Evolutionary conservation across 2,888 invertebrate genomes (phyloP).

Genomic region (Xestia sexstrigata): DNA sequence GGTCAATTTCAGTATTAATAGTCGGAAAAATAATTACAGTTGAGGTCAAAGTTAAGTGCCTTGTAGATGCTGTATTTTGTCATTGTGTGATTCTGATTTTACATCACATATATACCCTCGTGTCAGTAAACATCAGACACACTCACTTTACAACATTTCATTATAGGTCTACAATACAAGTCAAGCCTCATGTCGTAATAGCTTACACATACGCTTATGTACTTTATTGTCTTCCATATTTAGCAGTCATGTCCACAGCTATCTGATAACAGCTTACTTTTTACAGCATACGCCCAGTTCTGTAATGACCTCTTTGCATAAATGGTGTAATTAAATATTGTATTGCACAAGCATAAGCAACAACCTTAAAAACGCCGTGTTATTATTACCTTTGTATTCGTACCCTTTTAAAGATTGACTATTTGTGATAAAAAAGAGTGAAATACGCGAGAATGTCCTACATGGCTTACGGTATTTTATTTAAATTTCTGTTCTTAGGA

Average conservation of each 20-base stretch:
- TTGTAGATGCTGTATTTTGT: background rate
- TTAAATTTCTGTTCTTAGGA: conserved; percentile 2
- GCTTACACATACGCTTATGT: conserved; percentile 30
- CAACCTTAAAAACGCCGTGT: conserved; percentile 6
- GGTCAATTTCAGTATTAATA: too few species aligned
- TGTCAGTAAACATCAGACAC: conserved; percentile 7
- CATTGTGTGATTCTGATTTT: background rate
- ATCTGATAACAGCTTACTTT: conserved; percentile 58
- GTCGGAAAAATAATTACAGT: background rate
- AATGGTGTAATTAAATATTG: conserved; percentile 39
- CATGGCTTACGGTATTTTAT: background rate
- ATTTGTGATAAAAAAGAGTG: background rate
- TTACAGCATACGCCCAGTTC: conserved; percentile 29
- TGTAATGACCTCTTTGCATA: conserved; percentile 36
- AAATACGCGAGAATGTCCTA: background rate
- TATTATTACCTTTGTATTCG: background rate
- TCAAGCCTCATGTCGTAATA: conserved; percentile 38
- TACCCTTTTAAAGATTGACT: background rate
- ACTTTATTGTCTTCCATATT: conserved; percentile 46
- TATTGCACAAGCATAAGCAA: conserved; percentile 35
- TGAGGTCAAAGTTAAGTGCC: background rate
- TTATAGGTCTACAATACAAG: conserved; percentile 25
- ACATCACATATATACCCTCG: background rate
- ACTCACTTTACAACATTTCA: conserved; percentile 14
- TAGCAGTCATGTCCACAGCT: conserved; percentile 42